Evolutionary conservation across 1,140 invertebrate genomes (phyloP), one percentile per base, ranked within the genome.

Genomic region (Pissodes strobi): DNA sequence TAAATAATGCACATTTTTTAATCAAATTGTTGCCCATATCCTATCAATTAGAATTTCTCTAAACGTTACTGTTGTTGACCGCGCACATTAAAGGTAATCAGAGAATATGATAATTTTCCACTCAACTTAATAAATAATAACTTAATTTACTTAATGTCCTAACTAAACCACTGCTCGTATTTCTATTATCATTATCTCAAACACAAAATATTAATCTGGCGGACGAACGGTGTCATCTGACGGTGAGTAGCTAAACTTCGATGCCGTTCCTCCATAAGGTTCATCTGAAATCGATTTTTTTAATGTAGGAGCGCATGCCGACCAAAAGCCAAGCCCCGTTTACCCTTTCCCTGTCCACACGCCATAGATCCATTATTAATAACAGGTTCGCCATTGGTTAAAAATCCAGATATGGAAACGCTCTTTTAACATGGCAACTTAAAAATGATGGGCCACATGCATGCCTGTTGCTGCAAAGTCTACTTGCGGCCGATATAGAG

Each of bases 391-490:
- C 41, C 18, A 45, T 45, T 45, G 41, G 41, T 19, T 18, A 18
- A 45, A 45, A 45, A 45, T 45, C 12, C 19, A 45, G 9, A 45
- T 45, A 45, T 45, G 41, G 41, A 18, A 45, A 45, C 41, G 19
- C 5, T 45, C 15, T 45, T 45, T 19, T 45, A 45, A 45, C 41
- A 45, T 45, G 41, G 41, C 41, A 45, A 45, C 41, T 45, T 45
- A 45, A 45, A 45, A 21, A 45, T 45, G 41, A 45, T 45, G 41
- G 41, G 19, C 41, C 41, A 21, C 41, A 45, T 45, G n/a, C 18
- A 9, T 45, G 41, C 18, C 15, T 19, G 41, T 21, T 45, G 17
- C 18, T 21, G 18, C 2, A 39, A 39, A 19, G 41, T 45, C 18
- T 21, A 18, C 41, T 45, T 45, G 41, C 41, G 17, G 17, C 19